Conservation (phyloP, 2,888 invertebrate species). For the Melipona beecheii region DNA sequence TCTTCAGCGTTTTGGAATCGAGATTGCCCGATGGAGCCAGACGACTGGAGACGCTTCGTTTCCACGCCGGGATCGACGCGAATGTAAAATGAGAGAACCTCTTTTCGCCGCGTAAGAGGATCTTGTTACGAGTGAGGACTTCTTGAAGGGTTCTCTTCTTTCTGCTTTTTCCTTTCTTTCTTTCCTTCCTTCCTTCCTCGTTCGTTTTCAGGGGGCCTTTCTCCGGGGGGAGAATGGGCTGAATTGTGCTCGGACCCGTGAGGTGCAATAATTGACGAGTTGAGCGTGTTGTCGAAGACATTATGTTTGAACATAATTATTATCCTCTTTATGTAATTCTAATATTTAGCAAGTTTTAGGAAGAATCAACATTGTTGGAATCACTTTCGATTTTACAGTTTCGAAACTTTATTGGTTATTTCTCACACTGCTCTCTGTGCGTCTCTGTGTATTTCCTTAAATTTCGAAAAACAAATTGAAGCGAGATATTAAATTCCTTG, state of each 20-base stretch:
- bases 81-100: constrained; percentile 20
- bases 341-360: too few relatives aligned
- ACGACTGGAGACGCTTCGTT: neutral
- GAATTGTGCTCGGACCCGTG: neutral
- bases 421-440: too few relatives aligned
- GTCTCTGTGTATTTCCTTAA: too few relatives aligned
- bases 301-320: neutral
- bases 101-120: constrained; percentile 14
- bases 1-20: constrained; percentile 12
- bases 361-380: too few relatives aligned
- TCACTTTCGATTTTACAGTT: too few relatives aligned
- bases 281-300: too few relatives aligned
- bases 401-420: too few relatives aligned
- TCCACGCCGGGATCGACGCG: neutral
- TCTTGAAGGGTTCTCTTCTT: neutral
- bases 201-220: neutral
- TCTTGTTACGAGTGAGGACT: constrained; percentile 27
- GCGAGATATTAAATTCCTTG: too few relatives aligned
- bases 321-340: too few relatives aligned
- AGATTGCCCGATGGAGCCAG: constrained; percentile 1
- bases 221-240: neutral
- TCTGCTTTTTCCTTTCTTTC: neutral
- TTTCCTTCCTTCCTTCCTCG: neutral
- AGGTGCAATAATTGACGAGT: neutral
- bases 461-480: too few relatives aligned